Percentiles rank a stretch among this genome's conserved stretches.
Evolutionary conservation across 1,140 invertebrate species (phyloP).

Genomic region (Papilio helenus): DNA sequence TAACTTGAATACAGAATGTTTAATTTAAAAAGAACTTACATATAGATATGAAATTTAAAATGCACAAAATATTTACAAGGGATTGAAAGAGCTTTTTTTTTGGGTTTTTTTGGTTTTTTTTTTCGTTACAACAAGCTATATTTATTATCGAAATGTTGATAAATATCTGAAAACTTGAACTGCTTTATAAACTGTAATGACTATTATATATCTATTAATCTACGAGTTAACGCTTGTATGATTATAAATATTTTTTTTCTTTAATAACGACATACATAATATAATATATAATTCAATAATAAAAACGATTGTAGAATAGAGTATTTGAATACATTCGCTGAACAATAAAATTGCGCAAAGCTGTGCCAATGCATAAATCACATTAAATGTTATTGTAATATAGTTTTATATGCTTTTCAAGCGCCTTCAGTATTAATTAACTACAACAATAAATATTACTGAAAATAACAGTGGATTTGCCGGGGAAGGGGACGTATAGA

Average conservation of each 20-base stretch:
- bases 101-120: not conserved
- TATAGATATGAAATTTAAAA: not conserved
- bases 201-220: not conserved
- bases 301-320: not conserved
- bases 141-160: not conserved
- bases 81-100: not conserved
- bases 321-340: not conserved
- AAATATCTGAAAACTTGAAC: slow-evolving; percentile 17
- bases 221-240: not conserved
- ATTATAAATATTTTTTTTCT: slow-evolving; percentile 1
- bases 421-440: not conserved
- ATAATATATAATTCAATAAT: not conserved
- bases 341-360: not conserved
- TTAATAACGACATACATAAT: not conserved
- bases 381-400: not conserved
- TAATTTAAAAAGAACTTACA: not conserved
- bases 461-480: not conserved
- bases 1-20: not conserved
- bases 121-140: not conserved
- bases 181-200: not conserved
- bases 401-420: not conserved
- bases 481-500: not conserved
- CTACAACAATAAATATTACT: not conserved
- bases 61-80: not conserved
- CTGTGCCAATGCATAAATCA: not conserved